phyloP scores from a whole-genome alignment of 2,888 invertebrate species.

The Andrena trimmerana region DNA sequence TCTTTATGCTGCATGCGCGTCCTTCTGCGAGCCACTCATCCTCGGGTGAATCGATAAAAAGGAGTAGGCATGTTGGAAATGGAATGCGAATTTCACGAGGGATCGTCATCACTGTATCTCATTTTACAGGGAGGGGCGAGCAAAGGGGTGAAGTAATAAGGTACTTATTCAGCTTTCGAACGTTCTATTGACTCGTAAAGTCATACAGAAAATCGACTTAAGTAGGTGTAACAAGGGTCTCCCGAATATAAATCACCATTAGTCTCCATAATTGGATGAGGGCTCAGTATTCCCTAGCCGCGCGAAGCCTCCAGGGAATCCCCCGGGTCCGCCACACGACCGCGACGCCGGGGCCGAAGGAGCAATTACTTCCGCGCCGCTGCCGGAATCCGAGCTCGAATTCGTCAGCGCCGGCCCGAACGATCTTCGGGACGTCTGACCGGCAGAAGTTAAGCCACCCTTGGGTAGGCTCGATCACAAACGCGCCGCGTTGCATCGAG shows the following conservation, averaged over 20 bases:
- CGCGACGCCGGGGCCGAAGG: not conserved
- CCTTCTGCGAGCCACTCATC: not conserved
- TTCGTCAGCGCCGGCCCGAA: constrained; percentile 25
- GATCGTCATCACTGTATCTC: not conserved
- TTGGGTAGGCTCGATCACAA: constrained; percentile 61
- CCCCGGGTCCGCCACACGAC: not conserved
- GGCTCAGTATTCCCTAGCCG: not conserved
- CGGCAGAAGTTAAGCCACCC: constrained; percentile 23
- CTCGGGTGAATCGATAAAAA: constrained; percentile 9
- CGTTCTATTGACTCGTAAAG: too few relatives aligned
- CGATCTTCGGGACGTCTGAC: constrained; percentile 35
- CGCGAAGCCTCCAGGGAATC: not conserved
- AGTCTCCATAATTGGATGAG: not conserved
- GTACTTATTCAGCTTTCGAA: too few relatives aligned
- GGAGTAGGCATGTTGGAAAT: not conserved
- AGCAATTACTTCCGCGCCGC: not conserved
- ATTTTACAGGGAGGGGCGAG: not conserved
- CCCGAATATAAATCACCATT: too few relatives aligned
- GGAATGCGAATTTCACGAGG: not conserved
- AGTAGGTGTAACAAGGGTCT: too few relatives aligned
- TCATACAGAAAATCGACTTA: too few relatives aligned
- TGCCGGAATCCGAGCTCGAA: constrained; percentile 16
- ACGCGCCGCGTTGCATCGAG: constrained; percentile 58
- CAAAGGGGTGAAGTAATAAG: too few relatives aligned
- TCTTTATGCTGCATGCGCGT: not conserved